Conservation (phyloP, 1,140 invertebrate species). For the Drosophila bipectinata region DNA sequence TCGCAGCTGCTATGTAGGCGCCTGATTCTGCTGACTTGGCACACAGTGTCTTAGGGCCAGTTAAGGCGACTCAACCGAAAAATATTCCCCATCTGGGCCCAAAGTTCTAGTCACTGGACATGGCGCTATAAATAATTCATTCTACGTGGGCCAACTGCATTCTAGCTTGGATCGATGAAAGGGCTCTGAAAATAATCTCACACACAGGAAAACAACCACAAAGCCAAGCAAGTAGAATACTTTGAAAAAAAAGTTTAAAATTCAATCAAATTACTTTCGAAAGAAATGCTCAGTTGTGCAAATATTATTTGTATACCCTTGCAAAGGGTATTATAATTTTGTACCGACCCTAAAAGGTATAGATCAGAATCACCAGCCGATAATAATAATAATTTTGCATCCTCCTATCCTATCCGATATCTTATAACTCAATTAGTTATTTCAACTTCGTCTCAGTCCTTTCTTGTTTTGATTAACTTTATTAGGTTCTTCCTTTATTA, state of each 20-base stretch:
- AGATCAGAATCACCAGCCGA: no score
- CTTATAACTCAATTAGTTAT: no score
- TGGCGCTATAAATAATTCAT: slow-evolving; percentile 40
- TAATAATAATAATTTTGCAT: no score
- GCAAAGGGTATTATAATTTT: no score
- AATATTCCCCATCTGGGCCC: slow-evolving; percentile 10
- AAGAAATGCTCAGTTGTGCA: not conserved
- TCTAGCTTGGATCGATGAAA: slow-evolving; percentile 34
- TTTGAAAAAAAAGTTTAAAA: slow-evolving; percentile 11
- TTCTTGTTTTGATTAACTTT: not conserved
- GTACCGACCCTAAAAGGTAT: no score
- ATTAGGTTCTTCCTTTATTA: not conserved
- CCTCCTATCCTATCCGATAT: no score
- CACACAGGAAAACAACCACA: not conserved
- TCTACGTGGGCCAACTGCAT: slow-evolving; percentile 14
- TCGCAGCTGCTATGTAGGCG: slow-evolving; percentile 24
- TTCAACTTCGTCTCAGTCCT: no score
- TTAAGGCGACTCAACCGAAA: slow-evolving; percentile 32
- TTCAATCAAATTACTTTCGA: slow-evolving; percentile 10
- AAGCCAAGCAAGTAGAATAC: slow-evolving; percentile 18
- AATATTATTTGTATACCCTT: slow-evolving; percentile 13
- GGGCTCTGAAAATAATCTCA: slow-evolving; percentile 27
- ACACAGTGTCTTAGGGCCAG: slow-evolving; percentile 49
- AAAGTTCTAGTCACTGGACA: not conserved
- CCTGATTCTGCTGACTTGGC: slow-evolving; percentile 19